Evolutionary conservation across 2,888 invertebrate species (phyloP), one percentile per base, ranked within the genome.

Genomic region (Urechis unicinctus): DNA sequence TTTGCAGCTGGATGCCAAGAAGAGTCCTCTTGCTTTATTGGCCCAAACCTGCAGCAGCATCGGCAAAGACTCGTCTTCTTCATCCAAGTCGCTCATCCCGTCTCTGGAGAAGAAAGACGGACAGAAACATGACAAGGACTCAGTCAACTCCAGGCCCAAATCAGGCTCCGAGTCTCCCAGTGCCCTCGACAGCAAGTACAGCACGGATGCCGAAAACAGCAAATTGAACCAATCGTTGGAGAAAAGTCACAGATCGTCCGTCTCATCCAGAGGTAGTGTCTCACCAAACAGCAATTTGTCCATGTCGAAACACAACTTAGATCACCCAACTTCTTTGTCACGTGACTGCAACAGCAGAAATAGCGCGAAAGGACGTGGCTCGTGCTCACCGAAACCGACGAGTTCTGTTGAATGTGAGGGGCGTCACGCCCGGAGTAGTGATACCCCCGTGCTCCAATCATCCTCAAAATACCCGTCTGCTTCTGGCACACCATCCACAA

Each of bases 31-130:
- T 77, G 95, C 95, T 60, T 81, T 96, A 61, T 81, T 96, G 77
- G 95, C 95, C 60, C 94, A 94, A 81, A 96, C 96, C 22, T 96
- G 95, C 82, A 94, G 92, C 77, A 94, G 93, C 78, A 95, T 96
- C 68, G 95, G 81, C 6, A 75, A 93, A 53, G 94, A 94, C 75
- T 85, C 89, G 0, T 86, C 89, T 28, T 71, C 75, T 9, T 48
- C 59, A 29, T 41, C 28, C 13, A 67, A 70, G 28, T 70, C 73
- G 50, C 84, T 87, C 31, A 82, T 86, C 4, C 72, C 72, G 28
- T 69, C 73, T 2, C 55, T 73, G 29, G 72, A 72, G 45, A 73
- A 70, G 58, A 36, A 30, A 22, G 45, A 45, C 17, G 36, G 9
- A 9, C 36, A 9, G 22, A 45, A 45, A 45, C 9, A 36, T 36